A percentile compares a stretch with the other conserved stretches of the same genome.
These are phyloP conservation scores for Acholoe squamosa DNA, from an alignment of 2,888 invertebrate species.

Conservation along the genomic window DNA sequence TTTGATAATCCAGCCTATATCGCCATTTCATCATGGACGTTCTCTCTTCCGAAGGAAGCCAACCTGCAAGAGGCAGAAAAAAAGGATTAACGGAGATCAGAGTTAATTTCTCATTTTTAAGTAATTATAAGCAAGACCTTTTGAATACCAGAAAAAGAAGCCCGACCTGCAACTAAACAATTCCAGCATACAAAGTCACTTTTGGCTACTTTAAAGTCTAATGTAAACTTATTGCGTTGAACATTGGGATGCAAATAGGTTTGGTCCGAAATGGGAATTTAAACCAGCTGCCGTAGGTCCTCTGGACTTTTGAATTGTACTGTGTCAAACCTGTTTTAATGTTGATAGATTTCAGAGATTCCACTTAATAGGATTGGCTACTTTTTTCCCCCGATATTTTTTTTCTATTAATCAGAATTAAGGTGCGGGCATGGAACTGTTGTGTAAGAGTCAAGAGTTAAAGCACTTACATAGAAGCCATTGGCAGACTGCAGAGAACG, in stretches of 20 bases:
- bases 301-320: background rate
- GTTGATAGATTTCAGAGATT: background rate
- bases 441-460: background rate
- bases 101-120: background rate
- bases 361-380: background rate
- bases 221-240: too few species aligned
- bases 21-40: background rate
- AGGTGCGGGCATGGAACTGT: too few species aligned
- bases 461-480: slow-evolving; percentile 38
- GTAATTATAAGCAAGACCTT: too few species aligned
- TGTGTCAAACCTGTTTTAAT: background rate
- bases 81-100: background rate
- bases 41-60: slow-evolving; percentile 29
- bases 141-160: too few species aligned
- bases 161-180: too few species aligned
- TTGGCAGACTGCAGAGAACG: slow-evolving; percentile 50
- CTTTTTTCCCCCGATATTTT: background rate
- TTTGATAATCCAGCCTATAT: background rate
- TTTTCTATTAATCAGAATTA: background rate
- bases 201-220: too few species aligned
- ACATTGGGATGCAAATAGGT: too few species aligned
- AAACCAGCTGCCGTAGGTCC: background rate
- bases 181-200: too few species aligned
- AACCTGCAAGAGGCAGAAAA: background rate
- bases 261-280: too few species aligned